phyloP scores from a whole-genome alignment of 1,140 invertebrate species.

The Phymastichus coffea region DNA sequence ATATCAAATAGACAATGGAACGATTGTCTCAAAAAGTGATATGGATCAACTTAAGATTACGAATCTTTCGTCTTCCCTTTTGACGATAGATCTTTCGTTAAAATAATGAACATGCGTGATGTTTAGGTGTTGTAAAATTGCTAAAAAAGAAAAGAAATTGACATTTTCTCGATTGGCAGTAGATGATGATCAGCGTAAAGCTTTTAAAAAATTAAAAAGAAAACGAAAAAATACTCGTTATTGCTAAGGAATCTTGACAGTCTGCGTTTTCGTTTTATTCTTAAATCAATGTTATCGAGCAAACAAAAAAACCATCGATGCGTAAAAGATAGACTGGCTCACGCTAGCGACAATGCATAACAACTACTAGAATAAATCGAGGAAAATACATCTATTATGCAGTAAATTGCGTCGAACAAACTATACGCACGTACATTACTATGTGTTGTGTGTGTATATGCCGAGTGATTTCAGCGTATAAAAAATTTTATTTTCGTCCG shows the following conservation, averaged over 20 bases:
- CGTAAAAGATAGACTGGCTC: background rate
- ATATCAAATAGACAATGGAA: too few species aligned
- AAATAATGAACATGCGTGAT: background rate
- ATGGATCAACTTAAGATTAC: too few species aligned
- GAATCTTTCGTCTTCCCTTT: background rate
- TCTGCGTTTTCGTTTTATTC: background rate
- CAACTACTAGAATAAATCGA: background rate
- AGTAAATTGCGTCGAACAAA: too few species aligned
- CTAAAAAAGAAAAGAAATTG: background rate
- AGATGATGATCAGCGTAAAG: too few species aligned
- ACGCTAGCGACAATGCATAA: background rate
- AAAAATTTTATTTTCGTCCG: slow-evolving; percentile 42
- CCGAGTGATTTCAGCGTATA: slow-evolving; percentile 32
- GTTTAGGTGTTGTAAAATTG: background rate
- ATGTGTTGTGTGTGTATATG: slow-evolving; percentile 19
- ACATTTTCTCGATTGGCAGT: too few species aligned
- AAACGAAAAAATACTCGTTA: slow-evolving; percentile 6
- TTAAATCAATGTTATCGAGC: too few species aligned
- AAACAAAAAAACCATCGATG: slow-evolving; percentile 11
- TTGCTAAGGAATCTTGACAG: background rate
- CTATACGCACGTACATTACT: background rate
- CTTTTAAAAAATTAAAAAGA: too few species aligned
- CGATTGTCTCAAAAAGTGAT: too few species aligned
- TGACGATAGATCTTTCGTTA: background rate
- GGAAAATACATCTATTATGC: too few species aligned